phyloP scores from a whole-genome alignment of 2,888 invertebrate species.

The Parochlus steinenii region DNA sequence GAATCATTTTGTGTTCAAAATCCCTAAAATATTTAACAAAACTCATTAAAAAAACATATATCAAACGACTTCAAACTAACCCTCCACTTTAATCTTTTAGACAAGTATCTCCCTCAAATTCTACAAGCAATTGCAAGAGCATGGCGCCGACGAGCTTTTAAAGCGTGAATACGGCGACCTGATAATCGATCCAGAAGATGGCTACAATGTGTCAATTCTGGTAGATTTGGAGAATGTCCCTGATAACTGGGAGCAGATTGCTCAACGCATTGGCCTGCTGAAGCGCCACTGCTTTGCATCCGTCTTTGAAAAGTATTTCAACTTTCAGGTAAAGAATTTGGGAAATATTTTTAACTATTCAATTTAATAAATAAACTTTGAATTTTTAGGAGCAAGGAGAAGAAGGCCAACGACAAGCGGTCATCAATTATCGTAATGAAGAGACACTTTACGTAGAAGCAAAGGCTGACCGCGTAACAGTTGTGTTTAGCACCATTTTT shows the following conservation, averaged over 20 bases:
- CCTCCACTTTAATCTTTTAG: conserved; percentile 35
- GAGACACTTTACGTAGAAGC: conserved; percentile 99
- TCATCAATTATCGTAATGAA: conserved; percentile 96
- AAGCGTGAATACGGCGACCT: conserved; percentile 81
- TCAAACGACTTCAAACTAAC: conserved; percentile 6
- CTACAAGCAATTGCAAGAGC: conserved; percentile 94
- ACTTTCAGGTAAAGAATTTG: no score
- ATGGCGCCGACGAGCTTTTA: conserved; percentile 93
- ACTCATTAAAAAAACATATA: neutral
- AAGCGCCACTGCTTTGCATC: conserved; percentile 99
- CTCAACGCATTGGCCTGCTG: conserved; percentile 82
- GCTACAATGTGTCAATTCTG: conserved; percentile 86
- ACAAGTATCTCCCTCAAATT: conserved; percentile 97
- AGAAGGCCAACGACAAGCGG: conserved; percentile 81
- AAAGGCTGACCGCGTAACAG: conserved; percentile 94
- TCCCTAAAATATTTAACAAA: neutral
- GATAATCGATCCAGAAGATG: conserved; percentile 71
- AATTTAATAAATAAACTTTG: no score
- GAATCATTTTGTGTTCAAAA: neutral
- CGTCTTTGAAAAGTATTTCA: conserved; percentile 98
- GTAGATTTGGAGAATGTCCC: conserved; percentile 89
- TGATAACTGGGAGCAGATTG: conserved; percentile 70
- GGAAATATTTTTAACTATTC: no score
- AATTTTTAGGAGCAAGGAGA: conserved; percentile 81
- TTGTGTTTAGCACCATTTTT: conserved; percentile 97